Evolutionary conservation across 2,888 invertebrate genomes (phyloP), one percentile per base, ranked within the genome.

Genomic region (Heliconius sara): DNA sequence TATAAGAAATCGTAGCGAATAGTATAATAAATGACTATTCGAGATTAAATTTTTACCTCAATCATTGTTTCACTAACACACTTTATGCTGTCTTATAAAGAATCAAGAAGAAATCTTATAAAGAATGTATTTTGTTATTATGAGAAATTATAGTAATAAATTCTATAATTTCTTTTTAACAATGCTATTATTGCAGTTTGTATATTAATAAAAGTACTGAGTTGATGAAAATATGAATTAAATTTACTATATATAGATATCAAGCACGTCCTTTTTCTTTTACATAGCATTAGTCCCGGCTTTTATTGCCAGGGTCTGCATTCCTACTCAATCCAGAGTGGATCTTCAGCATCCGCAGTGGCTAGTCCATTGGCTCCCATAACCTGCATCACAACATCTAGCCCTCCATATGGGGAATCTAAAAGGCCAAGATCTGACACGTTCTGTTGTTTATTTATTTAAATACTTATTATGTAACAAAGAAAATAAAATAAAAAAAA

Each of bases 1-100:
- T 79, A 71, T 68, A 79, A 81, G 79, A 81, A 82, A 82, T 79
- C 82, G 81, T 81, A 79, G 74, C 80, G 79, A 83, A 81, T 79
- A 80, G 66, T 70, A 47, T 80, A 80, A 81, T 82, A 78, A 81
- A 80, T 73, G 34, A 73, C 70, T 75, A 74, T 34, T 65, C 52
- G 13, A 80, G 76, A 72, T 79, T 72, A 76, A 73, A 81, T 80
- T 77, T 25, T 79, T 78, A 73, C 63, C 25, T 75, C 65, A 65
- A 65, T 75, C 75, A 75, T 43, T 65, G 75, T 65, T 43, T 75
- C 43, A 65, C 39, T 75, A 27, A 75, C 75, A 65, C 65, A 43
- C 63, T 75, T 65, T 63, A 63, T 12, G 16, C 43, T 19, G 60
- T 10, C 65, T 27, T 27, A 27, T 27, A 27, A 27, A 27, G 27